A percentile compares a stretch with the other conserved stretches of the same genome.
These are phyloP conservation scores for Aurelia aurita DNA, from an alignment of 30 jellyfish, hydroid and myxozoan genomes.

Conservation along the genomic window DNA sequence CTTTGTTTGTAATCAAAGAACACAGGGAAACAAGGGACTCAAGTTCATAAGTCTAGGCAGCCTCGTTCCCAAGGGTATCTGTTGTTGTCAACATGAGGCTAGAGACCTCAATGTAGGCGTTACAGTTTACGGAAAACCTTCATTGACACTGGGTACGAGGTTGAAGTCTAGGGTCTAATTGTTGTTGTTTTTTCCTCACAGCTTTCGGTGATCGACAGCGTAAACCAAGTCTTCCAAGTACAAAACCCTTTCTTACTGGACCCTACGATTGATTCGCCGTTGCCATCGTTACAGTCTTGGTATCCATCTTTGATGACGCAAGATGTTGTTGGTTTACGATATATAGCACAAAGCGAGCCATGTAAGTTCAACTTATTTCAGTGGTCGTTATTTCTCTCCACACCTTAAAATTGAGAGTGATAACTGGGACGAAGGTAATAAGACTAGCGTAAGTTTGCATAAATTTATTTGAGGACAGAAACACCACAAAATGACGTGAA, in stretches of 20 bases:
- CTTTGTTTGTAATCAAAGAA: too few species aligned
- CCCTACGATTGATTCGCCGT: slow-evolving; percentile 50
- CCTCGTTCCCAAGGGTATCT: too few species aligned
- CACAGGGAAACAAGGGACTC: too few species aligned
- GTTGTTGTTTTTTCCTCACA: background rate
- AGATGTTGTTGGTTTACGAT: slow-evolving; percentile 62
- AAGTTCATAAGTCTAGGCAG: too few species aligned
- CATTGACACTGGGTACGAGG: too few species aligned
- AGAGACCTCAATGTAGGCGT: too few species aligned
- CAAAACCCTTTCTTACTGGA: slow-evolving; percentile 36
- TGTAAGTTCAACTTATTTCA: slow-evolving; percentile 26
- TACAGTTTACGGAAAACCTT: too few species aligned
- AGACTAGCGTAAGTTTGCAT: too few species aligned
- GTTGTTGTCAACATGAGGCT: too few species aligned
- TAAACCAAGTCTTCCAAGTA: slow-evolving; percentile 51
- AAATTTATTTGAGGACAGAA: too few species aligned
- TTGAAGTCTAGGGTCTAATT: background rate
- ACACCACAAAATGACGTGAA: too few species aligned
- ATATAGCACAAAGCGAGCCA: slow-evolving; percentile 62
- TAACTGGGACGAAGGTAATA: background rate
- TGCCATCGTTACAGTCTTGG: slow-evolving; percentile 84
- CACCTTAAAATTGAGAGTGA: background rate
- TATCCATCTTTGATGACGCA: slow-evolving; percentile 76
- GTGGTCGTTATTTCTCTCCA: background rate
- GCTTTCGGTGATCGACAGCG: slow-evolving; percentile 69